Conservation (phyloP, 2,113 vertebrate genomes). For the Nannobrachium achirus region DNA sequence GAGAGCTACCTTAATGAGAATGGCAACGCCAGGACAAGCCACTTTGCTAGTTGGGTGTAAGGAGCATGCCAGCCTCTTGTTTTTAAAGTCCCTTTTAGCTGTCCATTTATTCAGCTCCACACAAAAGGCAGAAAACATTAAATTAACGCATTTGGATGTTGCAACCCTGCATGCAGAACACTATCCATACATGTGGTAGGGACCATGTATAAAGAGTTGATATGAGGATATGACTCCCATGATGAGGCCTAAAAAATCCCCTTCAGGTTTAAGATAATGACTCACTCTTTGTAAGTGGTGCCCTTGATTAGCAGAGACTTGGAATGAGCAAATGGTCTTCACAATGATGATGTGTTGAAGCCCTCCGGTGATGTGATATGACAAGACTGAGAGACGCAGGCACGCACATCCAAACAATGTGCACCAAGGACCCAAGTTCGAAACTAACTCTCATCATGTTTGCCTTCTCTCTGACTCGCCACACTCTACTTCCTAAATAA, state of each 20-base stretch:
- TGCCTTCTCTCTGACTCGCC: too few species aligned
- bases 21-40: too few species aligned
- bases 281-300: not conserved
- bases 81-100: not conserved
- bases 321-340: conserved; percentile 28
- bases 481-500: too few species aligned
- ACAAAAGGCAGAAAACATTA: not conserved
- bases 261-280: conserved; percentile 31
- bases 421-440: too few species aligned
- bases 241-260: conserved; percentile 6
- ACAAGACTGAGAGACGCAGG: conserved; percentile 35
- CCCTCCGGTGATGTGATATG: conserved; percentile 46
- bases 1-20: too few species aligned
- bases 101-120: conserved; percentile 14
- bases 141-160: conserved; percentile 9
- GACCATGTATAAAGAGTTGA: too few species aligned
- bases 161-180: not conserved
- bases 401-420: too few species aligned
- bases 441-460: too few species aligned
- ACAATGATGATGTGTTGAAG: conserved; percentile 51
- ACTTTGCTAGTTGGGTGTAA: too few species aligned
- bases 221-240: conserved; percentile 11
- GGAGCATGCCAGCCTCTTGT: too few species aligned
- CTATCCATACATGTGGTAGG: conserved; percentile 1
- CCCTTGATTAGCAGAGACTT: conserved; percentile 1